Conservation (phyloP, 2,888 invertebrate species). For the Scaptomyza cyrtandrae region DNA sequence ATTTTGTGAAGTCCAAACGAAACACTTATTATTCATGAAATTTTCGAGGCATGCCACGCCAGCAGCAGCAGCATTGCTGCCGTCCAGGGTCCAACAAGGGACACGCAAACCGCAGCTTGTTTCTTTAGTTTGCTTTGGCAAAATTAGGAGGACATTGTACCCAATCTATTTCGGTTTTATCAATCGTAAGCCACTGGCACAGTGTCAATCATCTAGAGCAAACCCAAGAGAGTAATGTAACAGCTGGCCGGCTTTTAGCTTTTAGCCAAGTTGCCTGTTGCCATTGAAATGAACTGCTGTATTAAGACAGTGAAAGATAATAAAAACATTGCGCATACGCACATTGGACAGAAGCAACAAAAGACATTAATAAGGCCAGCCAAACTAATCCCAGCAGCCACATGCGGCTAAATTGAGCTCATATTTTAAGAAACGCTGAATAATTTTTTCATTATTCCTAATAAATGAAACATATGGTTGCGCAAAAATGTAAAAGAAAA, state of each 20-base stretch:
- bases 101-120: constrained; percentile 11
- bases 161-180: constrained; percentile 55
- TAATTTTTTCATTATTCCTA: constrained; percentile 75
- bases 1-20: constrained; percentile 13
- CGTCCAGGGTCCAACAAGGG: constrained; percentile 5
- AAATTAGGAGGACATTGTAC: constrained; percentile 40
- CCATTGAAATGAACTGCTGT: constrained; percentile 38
- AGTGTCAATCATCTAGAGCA: constrained; percentile 47
- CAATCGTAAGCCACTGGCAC: constrained; percentile 57
- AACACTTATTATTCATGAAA: constrained; percentile 48
- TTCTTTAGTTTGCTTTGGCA: constrained; percentile 55
- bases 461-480: constrained; percentile 68
- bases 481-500: constrained; percentile 16
- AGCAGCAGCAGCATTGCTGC: constrained; percentile 25
- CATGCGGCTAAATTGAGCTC: constrained; percentile 57
- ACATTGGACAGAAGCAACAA: constrained; percentile 1
- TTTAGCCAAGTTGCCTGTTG: constrained; percentile 10
- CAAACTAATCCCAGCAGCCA: constrained; percentile 58
- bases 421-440: constrained; percentile 69
- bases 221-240: constrained; percentile 39
- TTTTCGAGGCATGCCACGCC: constrained; percentile 36
- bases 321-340: constrained; percentile 53
- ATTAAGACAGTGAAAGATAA: constrained; percentile 28
- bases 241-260: constrained; percentile 45
- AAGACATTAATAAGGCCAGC: constrained; percentile 37